Percentiles rank a stretch among this genome's conserved stretches.
phyloP scores from a whole-genome alignment of 2,888 invertebrate species.

The Eupithecia pulchellata region DNA sequence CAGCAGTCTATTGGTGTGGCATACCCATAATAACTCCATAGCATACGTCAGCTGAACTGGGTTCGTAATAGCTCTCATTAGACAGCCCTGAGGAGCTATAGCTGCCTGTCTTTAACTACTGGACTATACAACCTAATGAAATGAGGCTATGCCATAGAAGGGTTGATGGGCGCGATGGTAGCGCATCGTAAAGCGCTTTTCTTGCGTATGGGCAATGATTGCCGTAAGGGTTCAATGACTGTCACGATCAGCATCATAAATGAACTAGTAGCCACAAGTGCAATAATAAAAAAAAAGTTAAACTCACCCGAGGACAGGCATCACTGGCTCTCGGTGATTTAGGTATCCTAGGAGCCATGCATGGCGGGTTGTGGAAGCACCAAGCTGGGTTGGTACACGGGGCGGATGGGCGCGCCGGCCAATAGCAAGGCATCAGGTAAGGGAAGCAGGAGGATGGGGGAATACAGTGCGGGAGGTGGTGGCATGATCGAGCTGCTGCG shows the following conservation, averaged over 20 bases:
- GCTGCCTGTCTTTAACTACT: too few species aligned
- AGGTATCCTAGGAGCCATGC: slow-evolving; percentile 51
- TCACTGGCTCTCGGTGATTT: slow-evolving; percentile 42
- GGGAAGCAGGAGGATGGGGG: slow-evolving; percentile 74
- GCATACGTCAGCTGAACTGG: too few species aligned
- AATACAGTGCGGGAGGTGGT: slow-evolving; percentile 68
- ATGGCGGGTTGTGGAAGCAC: slow-evolving; percentile 79
- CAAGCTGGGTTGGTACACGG: slow-evolving; percentile 66
- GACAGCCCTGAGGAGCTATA: too few species aligned
- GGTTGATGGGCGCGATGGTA: too few species aligned
- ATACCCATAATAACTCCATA: too few species aligned
- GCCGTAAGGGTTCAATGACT: too few species aligned
- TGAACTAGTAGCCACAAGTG: slow-evolving; percentile 12
- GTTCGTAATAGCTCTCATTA: too few species aligned
- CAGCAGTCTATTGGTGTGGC: too few species aligned
- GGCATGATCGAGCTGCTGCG: slow-evolving; percentile 64
- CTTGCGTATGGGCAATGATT: too few species aligned
- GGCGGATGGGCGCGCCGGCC: slow-evolving; percentile 70
- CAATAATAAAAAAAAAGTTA: slow-evolving; percentile 24
- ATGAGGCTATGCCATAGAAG: too few species aligned
- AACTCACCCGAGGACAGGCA: slow-evolving; percentile 58
- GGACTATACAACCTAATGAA: too few species aligned
- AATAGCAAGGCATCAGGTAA: slow-evolving; percentile 77
- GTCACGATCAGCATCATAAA: background rate
- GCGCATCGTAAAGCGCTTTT: too few species aligned